phyloP scores from a whole-genome alignment of 1,140 invertebrate genomes.

The Paraescarpia echinospica region DNA sequence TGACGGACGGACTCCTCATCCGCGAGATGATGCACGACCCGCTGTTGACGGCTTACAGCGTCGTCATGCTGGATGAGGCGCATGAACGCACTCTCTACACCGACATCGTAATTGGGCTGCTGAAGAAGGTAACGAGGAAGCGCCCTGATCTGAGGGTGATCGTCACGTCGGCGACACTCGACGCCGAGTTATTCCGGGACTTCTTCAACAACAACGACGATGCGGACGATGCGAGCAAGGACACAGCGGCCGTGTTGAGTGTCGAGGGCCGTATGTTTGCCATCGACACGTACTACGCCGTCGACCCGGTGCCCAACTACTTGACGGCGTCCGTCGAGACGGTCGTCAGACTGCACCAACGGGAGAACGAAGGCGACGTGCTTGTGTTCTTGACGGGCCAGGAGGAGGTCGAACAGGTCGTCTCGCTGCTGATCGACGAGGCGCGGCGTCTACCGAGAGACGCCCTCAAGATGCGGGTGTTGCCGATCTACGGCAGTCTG shows the following conservation, averaged over 20 bases:
- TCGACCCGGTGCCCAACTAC: conserved; percentile 84
- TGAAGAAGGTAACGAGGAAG: conserved; percentile 86
- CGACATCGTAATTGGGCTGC: conserved; percentile 89
- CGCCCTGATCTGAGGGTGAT: conserved; percentile 81
- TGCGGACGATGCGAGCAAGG: conserved; percentile 53
- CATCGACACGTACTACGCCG: conserved; percentile 82
- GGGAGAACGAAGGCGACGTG: conserved; percentile 74
- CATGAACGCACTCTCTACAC: conserved; percentile 92
- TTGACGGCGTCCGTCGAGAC: conserved; percentile 84
- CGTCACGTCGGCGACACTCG: conserved; percentile 92
- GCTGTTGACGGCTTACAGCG: conserved; percentile 81
- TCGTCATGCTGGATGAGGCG: conserved; percentile 94
- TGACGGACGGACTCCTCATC: conserved; percentile 94
- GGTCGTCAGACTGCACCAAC: conserved; percentile 84
- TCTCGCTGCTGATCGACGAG: conserved; percentile 50
- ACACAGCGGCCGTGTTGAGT: conserved; percentile 80
- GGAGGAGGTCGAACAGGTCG: conserved; percentile 53
- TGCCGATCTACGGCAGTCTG: conserved; percentile 91
- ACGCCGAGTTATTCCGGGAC: conserved; percentile 71
- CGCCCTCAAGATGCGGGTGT: conserved; percentile 69
- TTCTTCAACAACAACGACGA: conserved; percentile 65
- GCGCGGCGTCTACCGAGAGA: conserved; percentile 41
- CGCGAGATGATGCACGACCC: conserved; percentile 95
- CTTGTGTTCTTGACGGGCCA: conserved; percentile 89
- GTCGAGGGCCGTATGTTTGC: conserved; percentile 88